phyloP scores from a whole-genome alignment of 2,797 vertebrate genomes.

The Menidia menidia region DNA sequence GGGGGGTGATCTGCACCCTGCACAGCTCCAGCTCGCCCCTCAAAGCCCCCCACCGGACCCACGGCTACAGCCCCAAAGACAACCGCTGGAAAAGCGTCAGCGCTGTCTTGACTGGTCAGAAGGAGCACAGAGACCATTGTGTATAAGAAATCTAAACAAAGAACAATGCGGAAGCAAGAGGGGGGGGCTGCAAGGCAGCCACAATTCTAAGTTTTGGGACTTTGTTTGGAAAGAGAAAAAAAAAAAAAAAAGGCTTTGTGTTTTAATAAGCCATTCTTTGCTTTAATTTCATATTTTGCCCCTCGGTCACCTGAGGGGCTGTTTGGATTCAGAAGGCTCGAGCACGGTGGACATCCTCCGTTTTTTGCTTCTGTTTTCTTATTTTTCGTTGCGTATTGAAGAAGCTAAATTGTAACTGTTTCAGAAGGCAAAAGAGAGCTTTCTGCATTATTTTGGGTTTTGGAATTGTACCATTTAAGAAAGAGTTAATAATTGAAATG shows the following conservation, averaged over 20 bases:
- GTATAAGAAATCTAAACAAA: slow-evolving; percentile 77
- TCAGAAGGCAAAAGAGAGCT: slow-evolving; percentile 67
- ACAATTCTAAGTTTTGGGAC: slow-evolving; percentile 60
- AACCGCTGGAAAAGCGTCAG: slow-evolving; percentile 92
- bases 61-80: slow-evolving; percentile 90
- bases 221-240: slow-evolving; percentile 59
- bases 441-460: slow-evolving; percentile 61
- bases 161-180: slow-evolving; percentile 53
- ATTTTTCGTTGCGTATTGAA: slow-evolving; percentile 76
- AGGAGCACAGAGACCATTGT: slow-evolving; percentile 88
- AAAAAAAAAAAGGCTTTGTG: slow-evolving; percentile 69
- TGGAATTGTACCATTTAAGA: slow-evolving; percentile 68
- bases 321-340: slow-evolving; percentile 61
- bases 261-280: slow-evolving; percentile 69
- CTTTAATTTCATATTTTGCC: slow-evolving; percentile 62
- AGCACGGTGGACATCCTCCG: slow-evolving; percentile 64
- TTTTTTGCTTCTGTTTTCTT: slow-evolving; percentile 59
- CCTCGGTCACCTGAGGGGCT: slow-evolving; percentile 54
- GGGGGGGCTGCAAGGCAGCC: slow-evolving; percentile 55
- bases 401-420: slow-evolving; percentile 67
- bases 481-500: slow-evolving; percentile 52
- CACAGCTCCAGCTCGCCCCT: slow-evolving; percentile 83
- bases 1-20: slow-evolving; percentile 83
- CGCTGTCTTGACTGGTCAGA: slow-evolving; percentile 79
- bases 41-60: slow-evolving; percentile 89